phyloP scores from a whole-genome alignment of 1,140 invertebrate genomes.

The Drosophila pachea region DNA sequence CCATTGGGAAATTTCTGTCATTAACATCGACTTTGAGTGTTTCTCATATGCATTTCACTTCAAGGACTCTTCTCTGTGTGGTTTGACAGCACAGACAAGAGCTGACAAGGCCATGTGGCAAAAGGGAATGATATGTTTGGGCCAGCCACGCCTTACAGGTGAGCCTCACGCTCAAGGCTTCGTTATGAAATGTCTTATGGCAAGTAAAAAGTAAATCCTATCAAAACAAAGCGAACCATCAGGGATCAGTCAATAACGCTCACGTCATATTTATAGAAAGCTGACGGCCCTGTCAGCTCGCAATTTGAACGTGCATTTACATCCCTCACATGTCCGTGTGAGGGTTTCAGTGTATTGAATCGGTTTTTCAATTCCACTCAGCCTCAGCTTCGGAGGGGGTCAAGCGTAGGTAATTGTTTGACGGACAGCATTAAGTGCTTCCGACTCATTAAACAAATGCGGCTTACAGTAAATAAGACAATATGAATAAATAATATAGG shows the following conservation, averaged over 20 bases:
- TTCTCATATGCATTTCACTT: too few species aligned
- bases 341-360: slow-evolving; percentile 2
- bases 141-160: slow-evolving; percentile 27
- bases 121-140: not conserved
- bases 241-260: slow-evolving; percentile 73
- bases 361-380: slow-evolving; percentile 63
- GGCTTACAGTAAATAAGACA: slow-evolving; percentile 49
- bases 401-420: slow-evolving; percentile 41
- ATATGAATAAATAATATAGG: slow-evolving; percentile 14
- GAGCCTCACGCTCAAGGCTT: slow-evolving; percentile 14
- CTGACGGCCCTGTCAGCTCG: slow-evolving; percentile 62
- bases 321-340: not conserved
- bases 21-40: too few species aligned
- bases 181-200: slow-evolving; percentile 58
- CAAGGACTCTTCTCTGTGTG: too few species aligned
- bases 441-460: slow-evolving; percentile 70
- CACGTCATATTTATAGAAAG: slow-evolving; percentile 66
- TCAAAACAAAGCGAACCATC: slow-evolving; percentile 21
- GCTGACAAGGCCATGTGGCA: slow-evolving; percentile 64
- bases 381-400: slow-evolving; percentile 25
- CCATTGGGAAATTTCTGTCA: too few species aligned
- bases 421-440: slow-evolving; percentile 61
- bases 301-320: slow-evolving; percentile 27
- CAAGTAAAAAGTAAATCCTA: slow-evolving; percentile 3
- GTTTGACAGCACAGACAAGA: slow-evolving; percentile 37